Conservation (phyloP, 2,888 invertebrate species). For the Phragmatobia fuliginosa region DNA sequence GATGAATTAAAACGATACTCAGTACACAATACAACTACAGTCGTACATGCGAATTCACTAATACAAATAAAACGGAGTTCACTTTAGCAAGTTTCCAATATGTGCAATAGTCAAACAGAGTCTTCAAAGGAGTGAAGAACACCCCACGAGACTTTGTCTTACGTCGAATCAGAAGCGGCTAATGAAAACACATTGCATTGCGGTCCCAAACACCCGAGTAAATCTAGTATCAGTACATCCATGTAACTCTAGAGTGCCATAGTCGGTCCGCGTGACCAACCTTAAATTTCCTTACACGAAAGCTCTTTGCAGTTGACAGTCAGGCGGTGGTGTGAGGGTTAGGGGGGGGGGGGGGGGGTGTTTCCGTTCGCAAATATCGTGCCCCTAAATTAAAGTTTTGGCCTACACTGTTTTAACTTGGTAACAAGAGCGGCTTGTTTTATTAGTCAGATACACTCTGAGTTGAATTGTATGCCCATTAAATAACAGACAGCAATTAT, state of each 20-base stretch:
- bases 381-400: slow-evolving; percentile 73
- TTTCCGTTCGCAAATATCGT: slow-evolving; percentile 75
- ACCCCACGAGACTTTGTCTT: slow-evolving; percentile 16
- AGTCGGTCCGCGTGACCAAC: slow-evolving; percentile 67
- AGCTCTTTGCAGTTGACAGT: slow-evolving; percentile 80
- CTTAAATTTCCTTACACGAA: slow-evolving; percentile 78
- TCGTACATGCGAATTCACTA: not conserved
- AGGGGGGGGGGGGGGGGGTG: slow-evolving; percentile 38
- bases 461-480: slow-evolving; percentile 10
- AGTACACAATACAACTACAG: not conserved
- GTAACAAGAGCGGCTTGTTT: slow-evolving; percentile 57
- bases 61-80: not conserved
- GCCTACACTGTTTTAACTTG: slow-evolving; percentile 68
- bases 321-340: slow-evolving; percentile 45
- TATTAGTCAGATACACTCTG: slow-evolving; percentile 27
- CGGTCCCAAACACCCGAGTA: slow-evolving; percentile 19
- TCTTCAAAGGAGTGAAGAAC: slow-evolving; percentile 10
- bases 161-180: slow-evolving; percentile 14
- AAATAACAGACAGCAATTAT: slow-evolving; percentile 17
- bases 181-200: slow-evolving; percentile 18
- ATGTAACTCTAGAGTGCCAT: slow-evolving; percentile 53
- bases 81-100: not conserved
- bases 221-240: slow-evolving; percentile 43
- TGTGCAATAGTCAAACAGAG: not conserved
- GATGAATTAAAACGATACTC: not conserved